phyloP scores from a whole-genome alignment of 2,797 vertebrate genomes.

The Uromys caudimaculatus region DNA sequence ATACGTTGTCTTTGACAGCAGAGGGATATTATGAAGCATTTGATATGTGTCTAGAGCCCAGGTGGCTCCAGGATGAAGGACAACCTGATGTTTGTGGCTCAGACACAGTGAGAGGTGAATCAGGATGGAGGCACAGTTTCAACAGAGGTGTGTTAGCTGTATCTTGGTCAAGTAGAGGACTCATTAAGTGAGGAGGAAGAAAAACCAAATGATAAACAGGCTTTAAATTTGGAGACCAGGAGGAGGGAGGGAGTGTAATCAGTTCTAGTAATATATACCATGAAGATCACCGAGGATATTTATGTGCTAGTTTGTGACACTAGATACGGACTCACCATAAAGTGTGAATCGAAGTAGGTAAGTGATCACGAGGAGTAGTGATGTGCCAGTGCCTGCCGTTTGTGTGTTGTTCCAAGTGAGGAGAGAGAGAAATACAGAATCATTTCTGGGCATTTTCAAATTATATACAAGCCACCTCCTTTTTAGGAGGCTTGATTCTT shows the following conservation, averaged over 20 bases:
- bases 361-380: conserved; percentile 1
- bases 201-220: conserved; percentile 23
- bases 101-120: conserved; percentile 38
- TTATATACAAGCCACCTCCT: neutral
- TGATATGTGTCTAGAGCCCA: conserved; percentile 50
- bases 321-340: neutral
- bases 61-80: conserved; percentile 57
- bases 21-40: conserved; percentile 62
- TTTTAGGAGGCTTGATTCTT: neutral
- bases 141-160: conserved; percentile 18
- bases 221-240: neutral
- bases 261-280: neutral
- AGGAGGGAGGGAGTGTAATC: neutral
- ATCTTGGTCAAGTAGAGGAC: neutral
- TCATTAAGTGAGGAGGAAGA: conserved; percentile 13
- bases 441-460: neutral
- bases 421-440: conserved; percentile 13
- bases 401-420: neutral
- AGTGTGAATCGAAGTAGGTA: neutral
- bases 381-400: neutral
- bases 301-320: conserved; percentile 40
- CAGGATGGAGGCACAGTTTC: neutral
- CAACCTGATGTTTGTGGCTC: conserved; percentile 44
- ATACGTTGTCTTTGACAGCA: conserved; percentile 55
- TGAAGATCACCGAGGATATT: neutral